Base-by-base conservation (phyloP, 2,797 vertebrate genomes). In the Meriones psammophilus region DNA sequence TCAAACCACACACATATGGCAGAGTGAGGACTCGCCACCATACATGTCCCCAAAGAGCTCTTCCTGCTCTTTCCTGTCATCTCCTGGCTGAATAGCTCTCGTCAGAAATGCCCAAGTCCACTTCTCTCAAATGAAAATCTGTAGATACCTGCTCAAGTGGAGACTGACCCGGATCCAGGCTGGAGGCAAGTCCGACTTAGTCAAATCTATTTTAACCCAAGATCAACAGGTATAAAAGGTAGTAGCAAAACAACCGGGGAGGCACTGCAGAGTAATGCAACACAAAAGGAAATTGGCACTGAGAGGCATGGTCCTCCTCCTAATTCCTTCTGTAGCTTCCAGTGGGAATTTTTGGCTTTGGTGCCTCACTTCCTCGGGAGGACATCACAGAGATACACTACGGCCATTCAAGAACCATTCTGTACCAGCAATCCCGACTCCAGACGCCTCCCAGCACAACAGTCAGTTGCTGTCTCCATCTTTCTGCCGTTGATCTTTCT, bases 121-220 rank as follows among this genome's bases (percentile, higher is more conserved):
- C 18, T 46, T 39, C 24, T n/a, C 28, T 56, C 28, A 10, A 33
- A 28, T 64, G 36, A 54, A 83, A 77, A 64, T 54, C 85, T 30
- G 7, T 62, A 91, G 54, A 46, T n/a, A 54, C 17, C 20, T 60
- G 28, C 36, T 8, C 8, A 36, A 46, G 33, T 54, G 5, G 74
- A 94, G 39, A 87, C 83, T 26, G 95, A 14, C 46, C 36, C 9
- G 1, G 3, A 8, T 87, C 30, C 6, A 0, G 20, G 36, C 60
- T 69, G 42, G 30, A 30, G 78, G 20, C 46, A 42, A 33, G 20
- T 54, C 9, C 56, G 71, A 12, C 20, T 56, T 94, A 71, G 56
- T 42, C 54, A 79, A 58, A 17, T 86, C n/a, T 0, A 18, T 88
- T 96, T 87, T 91, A 77, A 86, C 33, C 66, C 36, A 85, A 84